Evolutionary conservation across 2,888 invertebrate genomes (phyloP).

Genomic region (Blastobasis adustella): DNA sequence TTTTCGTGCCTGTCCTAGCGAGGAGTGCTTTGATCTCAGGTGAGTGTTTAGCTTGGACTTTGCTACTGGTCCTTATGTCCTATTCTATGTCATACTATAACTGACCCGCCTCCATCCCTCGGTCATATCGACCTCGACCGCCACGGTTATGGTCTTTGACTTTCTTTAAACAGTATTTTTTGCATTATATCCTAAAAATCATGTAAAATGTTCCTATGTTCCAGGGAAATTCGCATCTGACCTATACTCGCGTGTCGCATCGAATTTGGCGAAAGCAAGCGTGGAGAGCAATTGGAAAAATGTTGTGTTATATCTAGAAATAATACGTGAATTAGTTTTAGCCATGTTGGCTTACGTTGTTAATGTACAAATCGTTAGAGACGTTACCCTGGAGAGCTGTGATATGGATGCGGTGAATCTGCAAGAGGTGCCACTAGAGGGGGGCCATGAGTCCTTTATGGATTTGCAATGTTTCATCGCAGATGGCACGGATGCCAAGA

Average conservation of each 20-base stretch:
- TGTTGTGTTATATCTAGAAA: constrained; percentile 50
- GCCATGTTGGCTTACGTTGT: constrained; percentile 55
- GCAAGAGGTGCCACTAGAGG: constrained; percentile 50
- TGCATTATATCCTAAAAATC: no score
- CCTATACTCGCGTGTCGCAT: constrained; percentile 44
- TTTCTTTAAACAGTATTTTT: no score
- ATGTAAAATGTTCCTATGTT: constrained; percentile 16
- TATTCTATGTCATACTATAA: no score
- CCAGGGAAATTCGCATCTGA: constrained; percentile 61
- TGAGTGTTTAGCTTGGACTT: constrained; percentile 19
- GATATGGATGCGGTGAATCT: constrained; percentile 52
- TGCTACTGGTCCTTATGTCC: not conserved
- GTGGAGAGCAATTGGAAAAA: constrained; percentile 54
- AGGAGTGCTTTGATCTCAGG: constrained; percentile 59
- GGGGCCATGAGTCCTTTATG: constrained; percentile 43
- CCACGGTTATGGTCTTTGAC: no score
- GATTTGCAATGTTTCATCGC: constrained; percentile 76
- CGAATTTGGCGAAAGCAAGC: constrained; percentile 48
- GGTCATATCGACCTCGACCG: no score
- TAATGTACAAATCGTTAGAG: constrained; percentile 66
- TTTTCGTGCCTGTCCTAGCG: constrained; percentile 59
- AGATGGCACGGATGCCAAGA: constrained; percentile 72
- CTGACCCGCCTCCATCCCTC: no score
- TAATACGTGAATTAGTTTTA: constrained; percentile 50
- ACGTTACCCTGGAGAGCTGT: constrained; percentile 46